Conservation (phyloP, 1,140 invertebrate genomes). For the Drosophila tsacasi region DNA sequence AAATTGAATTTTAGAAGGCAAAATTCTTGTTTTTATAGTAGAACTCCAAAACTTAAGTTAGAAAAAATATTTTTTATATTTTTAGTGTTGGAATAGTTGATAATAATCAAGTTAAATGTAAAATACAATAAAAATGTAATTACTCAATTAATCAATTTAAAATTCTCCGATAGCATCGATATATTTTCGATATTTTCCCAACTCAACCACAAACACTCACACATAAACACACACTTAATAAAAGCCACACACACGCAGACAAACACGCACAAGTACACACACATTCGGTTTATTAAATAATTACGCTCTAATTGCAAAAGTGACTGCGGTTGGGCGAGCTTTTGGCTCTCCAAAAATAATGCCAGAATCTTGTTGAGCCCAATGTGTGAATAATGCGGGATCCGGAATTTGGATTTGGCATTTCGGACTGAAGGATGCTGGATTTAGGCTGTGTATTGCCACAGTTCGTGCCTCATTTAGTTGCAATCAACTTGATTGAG, state of each 20-base stretch:
- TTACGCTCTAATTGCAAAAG: slow-evolving; percentile 82
- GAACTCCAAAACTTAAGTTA: too few relatives aligned
- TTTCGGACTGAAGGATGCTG: slow-evolving; percentile 15
- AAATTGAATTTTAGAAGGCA: too few relatives aligned
- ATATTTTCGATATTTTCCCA: not conserved
- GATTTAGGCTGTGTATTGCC: slow-evolving; percentile 12
- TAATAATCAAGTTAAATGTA: too few relatives aligned
- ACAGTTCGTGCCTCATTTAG: slow-evolving; percentile 56
- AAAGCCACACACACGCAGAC: slow-evolving; percentile 26
- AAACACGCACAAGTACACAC: slow-evolving; percentile 22
- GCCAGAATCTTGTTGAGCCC: slow-evolving; percentile 39
- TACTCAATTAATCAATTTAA: not conserved
- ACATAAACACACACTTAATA: slow-evolving; percentile 20
- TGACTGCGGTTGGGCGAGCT: slow-evolving; percentile 57
- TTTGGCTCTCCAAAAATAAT: slow-evolving; percentile 61
- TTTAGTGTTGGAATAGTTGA: too few relatives aligned
- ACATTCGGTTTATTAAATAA: slow-evolving; percentile 79
- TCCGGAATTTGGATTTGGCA: slow-evolving; percentile 17
- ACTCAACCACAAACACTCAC: slow-evolving; percentile 4
- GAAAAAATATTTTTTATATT: too few relatives aligned
- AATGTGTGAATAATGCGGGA: slow-evolving; percentile 47
- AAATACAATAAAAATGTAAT: too few relatives aligned
- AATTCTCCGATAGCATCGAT: not conserved
- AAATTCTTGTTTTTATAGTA: too few relatives aligned
- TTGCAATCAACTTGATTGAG: slow-evolving; percentile 72